Conservation (phyloP, 2,113 vertebrate species). For the Rattus rattus region DNA sequence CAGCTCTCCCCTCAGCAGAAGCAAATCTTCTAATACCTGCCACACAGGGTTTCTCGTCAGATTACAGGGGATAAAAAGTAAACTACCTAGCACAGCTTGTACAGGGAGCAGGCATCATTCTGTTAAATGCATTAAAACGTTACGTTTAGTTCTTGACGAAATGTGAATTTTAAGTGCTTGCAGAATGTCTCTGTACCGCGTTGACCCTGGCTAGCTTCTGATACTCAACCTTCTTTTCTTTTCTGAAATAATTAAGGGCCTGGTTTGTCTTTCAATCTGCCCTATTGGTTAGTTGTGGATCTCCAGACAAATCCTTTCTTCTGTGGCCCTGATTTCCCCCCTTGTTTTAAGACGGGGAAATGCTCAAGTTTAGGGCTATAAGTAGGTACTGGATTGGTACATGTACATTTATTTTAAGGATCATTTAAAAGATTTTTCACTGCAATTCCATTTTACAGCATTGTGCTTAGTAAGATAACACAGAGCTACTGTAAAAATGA, state of each 20-base stretch:
- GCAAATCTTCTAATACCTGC: not conserved
- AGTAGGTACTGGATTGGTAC: not conserved
- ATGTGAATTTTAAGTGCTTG: slow-evolving; percentile 3
- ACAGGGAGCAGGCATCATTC: not conserved
- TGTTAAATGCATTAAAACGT: slow-evolving; percentile 12
- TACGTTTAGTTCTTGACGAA: not conserved
- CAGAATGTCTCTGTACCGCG: not conserved
- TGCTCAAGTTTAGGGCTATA: not conserved
- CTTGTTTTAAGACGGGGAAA: not conserved
- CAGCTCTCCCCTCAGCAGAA: not conserved
- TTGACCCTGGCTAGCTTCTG: not conserved
- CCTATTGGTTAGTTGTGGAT: not conserved
- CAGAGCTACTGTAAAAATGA: not conserved
- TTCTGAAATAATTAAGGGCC: not conserved
- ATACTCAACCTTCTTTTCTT: not conserved
- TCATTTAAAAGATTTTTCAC: not conserved
- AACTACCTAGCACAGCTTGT: not conserved
- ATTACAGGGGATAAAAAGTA: not conserved
- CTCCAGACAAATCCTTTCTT: not conserved
- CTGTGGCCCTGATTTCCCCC: not conserved
- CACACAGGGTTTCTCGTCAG: not conserved
- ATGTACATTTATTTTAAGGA: not conserved
- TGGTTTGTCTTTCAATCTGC: not conserved
- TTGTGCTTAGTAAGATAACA: not conserved
- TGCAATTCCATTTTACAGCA: not conserved